Evolutionary conservation across 1,140 invertebrate species (phyloP).

Genomic region (Antheraea mylitta): DNA sequence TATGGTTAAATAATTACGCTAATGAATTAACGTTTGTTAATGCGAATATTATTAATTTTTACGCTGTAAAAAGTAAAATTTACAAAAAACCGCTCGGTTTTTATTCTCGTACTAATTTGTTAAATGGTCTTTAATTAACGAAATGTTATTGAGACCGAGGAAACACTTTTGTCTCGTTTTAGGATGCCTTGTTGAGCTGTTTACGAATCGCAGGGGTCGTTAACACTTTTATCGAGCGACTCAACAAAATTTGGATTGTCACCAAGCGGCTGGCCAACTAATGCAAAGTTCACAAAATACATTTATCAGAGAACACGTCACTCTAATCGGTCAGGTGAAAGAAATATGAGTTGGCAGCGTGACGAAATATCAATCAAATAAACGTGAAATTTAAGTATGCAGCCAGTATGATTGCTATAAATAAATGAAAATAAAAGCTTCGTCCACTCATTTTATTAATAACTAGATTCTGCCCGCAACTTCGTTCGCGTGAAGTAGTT

Average conservation of each 20-base stretch:
- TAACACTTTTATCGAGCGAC: slow-evolving; percentile 54
- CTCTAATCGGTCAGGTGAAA: slow-evolving; percentile 28
- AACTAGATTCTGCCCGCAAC: no score
- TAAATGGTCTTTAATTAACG: slow-evolving; percentile 14
- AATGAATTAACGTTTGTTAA: background rate
- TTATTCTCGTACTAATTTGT: background rate
- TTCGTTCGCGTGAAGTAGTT: no score
- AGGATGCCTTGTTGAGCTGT: slow-evolving; percentile 42
- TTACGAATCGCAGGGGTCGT: slow-evolving; percentile 50
- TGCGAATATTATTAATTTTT: background rate
- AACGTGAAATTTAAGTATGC: background rate
- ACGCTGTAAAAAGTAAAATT: background rate
- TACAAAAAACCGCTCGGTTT: background rate
- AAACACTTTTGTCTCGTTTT: slow-evolving; percentile 18
- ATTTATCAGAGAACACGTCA: slow-evolving; percentile 19
- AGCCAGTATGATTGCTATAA: background rate
- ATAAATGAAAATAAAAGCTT: no score
- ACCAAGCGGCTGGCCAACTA: slow-evolving; percentile 32
- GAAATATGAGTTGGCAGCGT: slow-evolving; percentile 5
- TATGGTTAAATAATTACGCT: no score
- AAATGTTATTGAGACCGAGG: slow-evolving; percentile 20
- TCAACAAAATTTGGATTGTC: slow-evolving; percentile 52
- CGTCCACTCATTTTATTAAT: no score
- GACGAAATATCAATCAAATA: background rate
- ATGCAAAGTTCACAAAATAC: slow-evolving; percentile 24